Base-by-base conservation (phyloP, 2,113 vertebrate genomes). In the Clupea harengus region DNA sequence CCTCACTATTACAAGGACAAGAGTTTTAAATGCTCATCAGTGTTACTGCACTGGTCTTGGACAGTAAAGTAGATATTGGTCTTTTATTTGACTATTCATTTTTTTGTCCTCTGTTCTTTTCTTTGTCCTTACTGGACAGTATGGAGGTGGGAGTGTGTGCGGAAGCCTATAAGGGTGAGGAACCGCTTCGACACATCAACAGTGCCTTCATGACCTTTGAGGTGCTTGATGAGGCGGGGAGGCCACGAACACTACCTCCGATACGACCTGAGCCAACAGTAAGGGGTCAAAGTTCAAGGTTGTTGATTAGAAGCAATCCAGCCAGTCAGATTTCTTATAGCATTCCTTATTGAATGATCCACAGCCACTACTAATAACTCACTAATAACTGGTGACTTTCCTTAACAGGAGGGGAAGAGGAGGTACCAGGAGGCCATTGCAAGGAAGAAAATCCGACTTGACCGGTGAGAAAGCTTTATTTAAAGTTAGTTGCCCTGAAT, bases 151-250 rank as follows among this genome's bases (percentile, higher is more conserved):
- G 98, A 0, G 97, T 99, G 85, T 95, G 97, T 0, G 97, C 96
- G 0, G 97, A 98, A 90, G 98, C 97, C 0, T 97, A 97, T 6
- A 93, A 96, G 67, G 93, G 94, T 45, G 95, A 95, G 13, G 86
- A 93, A 64, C 93, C 92, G 18, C 92, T 93, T 57, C 88, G 96
- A 8, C 98, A 99, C 92, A 97, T 99, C 89, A 99, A 99, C 94
- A 98, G 97, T 0, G 98, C 98, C 78, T 99, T 99, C 93, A 98
- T 99, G 97, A 98, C 92, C 80, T 99, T 97, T 0, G 95, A 96
- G 88, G 97, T 98, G 83, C 91, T 97, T 44, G 95, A 96, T 13
- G 83, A 91, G 20, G 90, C 94, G 0, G 93, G 95, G 0, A 95
- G 89, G 83, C 96, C 95, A 28, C 81, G 92, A 88, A 89, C 81